A percentile compares a stretch with the other conserved stretches of the same genome.
Evolutionary conservation across 1,140 invertebrate species (phyloP).

Genomic region (Drosophila parabipectinata): DNA sequence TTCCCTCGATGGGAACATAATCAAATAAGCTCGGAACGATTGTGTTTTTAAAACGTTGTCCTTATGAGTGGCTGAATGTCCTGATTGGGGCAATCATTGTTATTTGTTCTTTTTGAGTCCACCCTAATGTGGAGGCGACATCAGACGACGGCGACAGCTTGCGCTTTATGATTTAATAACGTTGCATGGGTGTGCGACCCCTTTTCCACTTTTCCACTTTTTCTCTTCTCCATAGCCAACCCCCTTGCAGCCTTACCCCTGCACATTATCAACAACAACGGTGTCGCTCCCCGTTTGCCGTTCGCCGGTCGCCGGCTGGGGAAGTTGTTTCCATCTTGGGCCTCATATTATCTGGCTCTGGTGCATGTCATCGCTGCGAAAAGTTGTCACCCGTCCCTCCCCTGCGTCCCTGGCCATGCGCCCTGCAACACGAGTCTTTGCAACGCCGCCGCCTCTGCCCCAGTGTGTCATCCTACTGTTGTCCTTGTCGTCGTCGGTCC

Average conservation of each 20-base stretch:
- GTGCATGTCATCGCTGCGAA: conserved; percentile 66
- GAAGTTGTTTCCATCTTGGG: conserved; percentile 28
- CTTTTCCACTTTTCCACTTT: not conserved
- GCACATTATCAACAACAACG: conserved; percentile 59
- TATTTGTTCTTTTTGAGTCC: conserved; percentile 26
- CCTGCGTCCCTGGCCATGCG: not conserved
- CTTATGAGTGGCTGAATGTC: not conserved
- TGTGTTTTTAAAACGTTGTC: not conserved
- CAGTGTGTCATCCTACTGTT: conserved; percentile 43
- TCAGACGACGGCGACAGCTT: conserved; percentile 68
- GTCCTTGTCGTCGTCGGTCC: conserved; percentile 61
- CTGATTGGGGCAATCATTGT: conserved; percentile 19
- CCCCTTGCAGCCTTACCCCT: conserved; percentile 7
- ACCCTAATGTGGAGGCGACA: conserved; percentile 48
- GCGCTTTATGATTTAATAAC: conserved; percentile 78
- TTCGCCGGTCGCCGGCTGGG: conserved; percentile 2
- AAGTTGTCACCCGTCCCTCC: conserved; percentile 48
- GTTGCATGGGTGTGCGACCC: conserved; percentile 56
- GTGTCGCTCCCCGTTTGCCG: conserved; percentile 11
- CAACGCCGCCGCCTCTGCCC: not conserved
- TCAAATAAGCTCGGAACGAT: not conserved
- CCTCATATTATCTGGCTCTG: conserved; percentile 66
- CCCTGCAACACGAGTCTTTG: not conserved
- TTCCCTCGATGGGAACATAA: not conserved
- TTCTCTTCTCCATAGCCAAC: no score